Evolutionary conservation across 2,888 invertebrate species (phyloP).

Genomic region (Epistrophe grossulariae): DNA sequence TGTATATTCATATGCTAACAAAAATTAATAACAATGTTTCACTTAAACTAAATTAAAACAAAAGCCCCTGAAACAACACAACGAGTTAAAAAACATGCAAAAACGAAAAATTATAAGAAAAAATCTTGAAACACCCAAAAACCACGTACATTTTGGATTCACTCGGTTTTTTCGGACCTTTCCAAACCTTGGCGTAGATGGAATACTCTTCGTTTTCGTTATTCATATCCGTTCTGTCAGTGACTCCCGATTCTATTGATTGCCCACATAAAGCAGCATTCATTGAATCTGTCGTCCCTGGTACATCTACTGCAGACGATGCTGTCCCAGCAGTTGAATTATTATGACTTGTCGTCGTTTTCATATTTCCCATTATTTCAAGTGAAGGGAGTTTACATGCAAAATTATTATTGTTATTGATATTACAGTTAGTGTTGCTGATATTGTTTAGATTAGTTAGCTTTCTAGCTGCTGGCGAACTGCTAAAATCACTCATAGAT

Average conservation of each 20-base stretch:
- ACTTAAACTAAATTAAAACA: slow-evolving; percentile 16
- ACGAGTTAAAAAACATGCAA: slow-evolving; percentile 36
- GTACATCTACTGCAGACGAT: slow-evolving; percentile 16
- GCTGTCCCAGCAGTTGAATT: slow-evolving; percentile 37
- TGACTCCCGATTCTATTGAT: slow-evolving; percentile 49
- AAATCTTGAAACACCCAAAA: slow-evolving; percentile 16
- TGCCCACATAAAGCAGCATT: slow-evolving; percentile 59
- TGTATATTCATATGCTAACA: slow-evolving; percentile 38
- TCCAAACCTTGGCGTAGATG: slow-evolving; percentile 84
- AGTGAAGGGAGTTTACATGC: slow-evolving; percentile 75
- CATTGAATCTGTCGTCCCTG: slow-evolving; percentile 49
- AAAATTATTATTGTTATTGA: slow-evolving; percentile 74
- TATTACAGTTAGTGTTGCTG: slow-evolving; percentile 66
- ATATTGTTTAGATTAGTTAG: slow-evolving; percentile 68
- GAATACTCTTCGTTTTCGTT: slow-evolving; percentile 81
- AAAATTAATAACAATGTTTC: slow-evolving; percentile 23
- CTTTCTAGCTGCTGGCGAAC: slow-evolving; percentile 77
- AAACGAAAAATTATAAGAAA: slow-evolving; percentile 27
- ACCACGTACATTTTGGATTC: slow-evolving; percentile 83
- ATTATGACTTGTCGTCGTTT: slow-evolving; percentile 72
- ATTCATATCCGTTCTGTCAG: slow-evolving; percentile 74
- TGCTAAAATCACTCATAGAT: slow-evolving; percentile 77
- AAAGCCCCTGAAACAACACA: slow-evolving; percentile 31
- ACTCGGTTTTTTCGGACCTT: slow-evolving; percentile 83
- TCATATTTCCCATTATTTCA: slow-evolving; percentile 77